Base-by-base conservation (phyloP, 2,888 invertebrate species). In the Melitaea athalia region DNA sequence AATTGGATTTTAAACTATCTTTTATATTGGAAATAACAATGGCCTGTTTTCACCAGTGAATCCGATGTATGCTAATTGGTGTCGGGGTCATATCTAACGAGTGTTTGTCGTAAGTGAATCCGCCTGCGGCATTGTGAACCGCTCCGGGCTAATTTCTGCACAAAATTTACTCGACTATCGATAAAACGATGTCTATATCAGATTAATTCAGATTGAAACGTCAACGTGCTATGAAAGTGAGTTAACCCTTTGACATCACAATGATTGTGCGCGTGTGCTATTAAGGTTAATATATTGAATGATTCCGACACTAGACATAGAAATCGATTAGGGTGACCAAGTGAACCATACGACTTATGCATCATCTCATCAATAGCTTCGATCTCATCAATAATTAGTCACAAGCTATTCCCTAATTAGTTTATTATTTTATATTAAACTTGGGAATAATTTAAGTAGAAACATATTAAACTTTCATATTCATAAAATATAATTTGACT, bases 31-130 rank as follows among this genome's bases (percentile, higher is more conserved):
- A 49, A 62, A 64, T 69, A 55, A 69, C 64, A 64, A 74, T 67
- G 17, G 33, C n/a, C 63, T 33, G 55, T 47, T 55, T 65, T 60
- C 60, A 57, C 47, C 49, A 61, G 47, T 49, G 49, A 49, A 63
- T 66, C 67, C 71, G 70, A 65, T 72, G 69, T 70, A 74, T 74
- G 69, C 72, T 75, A 74, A 77, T 77, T 77, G 74, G 71, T 73
- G 72, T 73, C 74, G 73, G 64, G 71, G 74, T 73, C 72, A 75
- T 75, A 72, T 74, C 72, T 74, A 75, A 68, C 71, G 62, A 74
- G 73, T 76, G 72, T 72, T 74, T 70, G 71, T 74, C 71, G 70
- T 75, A 74, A 72, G 72, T 73, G 73, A 67, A 69, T 73, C 70
- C 55, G 74, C 75, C 74, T 68, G 68, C 68, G 72, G 75, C 72